Conservation (phyloP, 2,888 invertebrate genomes). For the Idaea aversata region DNA sequence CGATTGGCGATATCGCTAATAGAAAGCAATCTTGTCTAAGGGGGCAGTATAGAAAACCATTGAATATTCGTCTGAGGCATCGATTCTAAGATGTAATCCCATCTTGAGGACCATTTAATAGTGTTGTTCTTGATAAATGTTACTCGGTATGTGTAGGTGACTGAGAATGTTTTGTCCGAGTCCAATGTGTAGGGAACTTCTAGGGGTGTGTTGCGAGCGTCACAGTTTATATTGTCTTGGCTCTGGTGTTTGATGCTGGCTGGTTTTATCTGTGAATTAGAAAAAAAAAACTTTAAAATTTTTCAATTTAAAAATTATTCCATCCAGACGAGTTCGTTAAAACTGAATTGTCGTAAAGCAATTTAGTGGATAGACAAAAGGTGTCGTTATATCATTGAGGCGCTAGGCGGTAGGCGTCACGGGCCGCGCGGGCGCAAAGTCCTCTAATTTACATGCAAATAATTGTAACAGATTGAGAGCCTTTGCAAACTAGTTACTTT, state of each 20-base stretch:
- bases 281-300: not conserved
- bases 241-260: slow-evolving; percentile 79
- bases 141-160: slow-evolving; percentile 94
- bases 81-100: slow-evolving; percentile 99
- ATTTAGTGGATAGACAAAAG: slow-evolving; percentile 32
- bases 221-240: slow-evolving; percentile 70
- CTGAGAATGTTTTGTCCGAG: slow-evolving; percentile 75
- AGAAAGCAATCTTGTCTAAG: too few relatives aligned
- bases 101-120: slow-evolving; percentile 98
- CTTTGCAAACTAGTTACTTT: slow-evolving; percentile 8
- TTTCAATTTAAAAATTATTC: slow-evolving; percentile 13
- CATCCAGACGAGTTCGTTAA: slow-evolving; percentile 20
- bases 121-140: slow-evolving; percentile 88
- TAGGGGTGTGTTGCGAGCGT: slow-evolving; percentile 80
- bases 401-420: slow-evolving; percentile 30
- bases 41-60: slow-evolving; percentile 99
- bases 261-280: slow-evolving; percentile 64
- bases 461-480: slow-evolving; percentile 67
- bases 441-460: slow-evolving; percentile 70
- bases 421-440: slow-evolving; percentile 36
- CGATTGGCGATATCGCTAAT: too few relatives aligned
- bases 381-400: slow-evolving; percentile 37
- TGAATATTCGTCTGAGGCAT: slow-evolving; percentile 99
- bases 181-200: slow-evolving; percentile 83
- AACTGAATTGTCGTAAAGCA: slow-evolving; percentile 16